Conservation (phyloP, 2,113 vertebrate species). For the Gadus macrocephalus region DNA sequence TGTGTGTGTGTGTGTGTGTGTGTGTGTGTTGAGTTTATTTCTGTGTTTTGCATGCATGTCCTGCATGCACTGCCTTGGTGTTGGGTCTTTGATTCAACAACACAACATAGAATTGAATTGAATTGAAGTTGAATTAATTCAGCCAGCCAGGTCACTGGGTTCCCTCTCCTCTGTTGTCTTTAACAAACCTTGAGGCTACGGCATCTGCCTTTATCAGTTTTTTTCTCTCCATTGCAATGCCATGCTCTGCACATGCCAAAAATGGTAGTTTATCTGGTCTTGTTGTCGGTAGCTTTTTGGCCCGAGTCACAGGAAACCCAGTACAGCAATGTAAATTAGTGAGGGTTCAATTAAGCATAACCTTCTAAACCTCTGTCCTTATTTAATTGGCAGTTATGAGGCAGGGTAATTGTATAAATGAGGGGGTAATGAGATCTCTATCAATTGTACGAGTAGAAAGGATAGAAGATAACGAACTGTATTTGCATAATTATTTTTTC, state of each 20-base stretch:
- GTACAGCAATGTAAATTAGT: constrained; percentile 72
- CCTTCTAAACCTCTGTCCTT: constrained; percentile 83
- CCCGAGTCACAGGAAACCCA: constrained; percentile 59
- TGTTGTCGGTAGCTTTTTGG: constrained; percentile 49
- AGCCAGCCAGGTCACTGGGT: constrained; percentile 53
- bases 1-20: constrained; percentile 18
- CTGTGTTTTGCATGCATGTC: constrained; percentile 38
- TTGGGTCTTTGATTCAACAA: no score
- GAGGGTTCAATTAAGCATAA: constrained; percentile 82
- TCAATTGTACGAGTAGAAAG: constrained; percentile 69
- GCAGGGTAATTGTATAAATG: constrained; percentile 83
- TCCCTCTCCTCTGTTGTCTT: constrained; percentile 60
- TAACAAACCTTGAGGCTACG: constrained; percentile 61
- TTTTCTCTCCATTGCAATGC: constrained; percentile 40
- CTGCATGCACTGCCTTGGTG: constrained; percentile 39
- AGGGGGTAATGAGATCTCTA: constrained; percentile 82
- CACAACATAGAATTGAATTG: no score
- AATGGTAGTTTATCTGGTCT: constrained; percentile 39
- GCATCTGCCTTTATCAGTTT: constrained; percentile 49
- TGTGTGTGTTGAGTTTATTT: constrained; percentile 10
- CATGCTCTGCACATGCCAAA: constrained; percentile 43
- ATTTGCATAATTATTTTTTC: constrained; percentile 30
- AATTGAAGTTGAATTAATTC: constrained; percentile 44
- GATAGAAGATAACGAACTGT: constrained; percentile 79
- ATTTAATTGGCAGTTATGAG: constrained; percentile 83